phyloP scores from a whole-genome alignment of 2,888 invertebrate genomes.

The Tachina lurida region DNA sequence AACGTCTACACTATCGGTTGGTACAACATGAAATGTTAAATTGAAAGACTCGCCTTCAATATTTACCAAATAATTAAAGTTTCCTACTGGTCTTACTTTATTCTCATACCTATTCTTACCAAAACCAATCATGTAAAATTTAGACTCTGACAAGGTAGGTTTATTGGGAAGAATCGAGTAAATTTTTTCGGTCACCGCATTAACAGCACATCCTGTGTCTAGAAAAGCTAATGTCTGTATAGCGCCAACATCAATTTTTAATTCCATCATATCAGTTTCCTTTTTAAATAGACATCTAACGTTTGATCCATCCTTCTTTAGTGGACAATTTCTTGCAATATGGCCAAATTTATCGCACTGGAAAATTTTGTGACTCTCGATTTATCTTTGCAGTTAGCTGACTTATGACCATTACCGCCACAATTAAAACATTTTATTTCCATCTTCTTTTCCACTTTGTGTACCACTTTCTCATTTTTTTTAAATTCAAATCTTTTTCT shows the following conservation, averaged over 20 bases:
- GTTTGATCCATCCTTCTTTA: conserved; percentile 31
- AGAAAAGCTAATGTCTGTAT: conserved; percentile 40
- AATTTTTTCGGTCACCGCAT: conserved; percentile 32
- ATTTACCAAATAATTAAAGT: conserved; percentile 17
- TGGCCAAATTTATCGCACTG: conserved; percentile 57
- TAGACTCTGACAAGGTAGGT: conserved; percentile 33
- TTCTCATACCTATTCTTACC: conserved; percentile 29
- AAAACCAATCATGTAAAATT: conserved; percentile 52
- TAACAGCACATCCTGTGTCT: conserved; percentile 56
- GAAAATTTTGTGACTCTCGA: conserved; percentile 59
- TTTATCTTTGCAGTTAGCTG: conserved; percentile 56
- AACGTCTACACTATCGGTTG: conserved; percentile 35
- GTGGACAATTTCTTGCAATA: conserved; percentile 38
- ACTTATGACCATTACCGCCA: conserved; percentile 63
- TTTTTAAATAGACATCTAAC: neutral
- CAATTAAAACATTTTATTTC: conserved; percentile 61
- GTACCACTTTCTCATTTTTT: neutral
- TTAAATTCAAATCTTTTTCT: conserved; percentile 15
- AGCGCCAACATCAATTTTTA: conserved; percentile 4
- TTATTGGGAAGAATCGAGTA: conserved; percentile 10
- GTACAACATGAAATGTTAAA: conserved; percentile 57
- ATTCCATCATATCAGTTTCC: conserved; percentile 31
- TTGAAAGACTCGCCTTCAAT: conserved; percentile 43
- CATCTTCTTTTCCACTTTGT: neutral
- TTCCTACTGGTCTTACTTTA: conserved; percentile 49